These are phyloP conservation scores for Pyrrhosoma nymphula DNA, from an alignment of 2,888 invertebrate genomes.

Conservation along the genomic window DNA sequence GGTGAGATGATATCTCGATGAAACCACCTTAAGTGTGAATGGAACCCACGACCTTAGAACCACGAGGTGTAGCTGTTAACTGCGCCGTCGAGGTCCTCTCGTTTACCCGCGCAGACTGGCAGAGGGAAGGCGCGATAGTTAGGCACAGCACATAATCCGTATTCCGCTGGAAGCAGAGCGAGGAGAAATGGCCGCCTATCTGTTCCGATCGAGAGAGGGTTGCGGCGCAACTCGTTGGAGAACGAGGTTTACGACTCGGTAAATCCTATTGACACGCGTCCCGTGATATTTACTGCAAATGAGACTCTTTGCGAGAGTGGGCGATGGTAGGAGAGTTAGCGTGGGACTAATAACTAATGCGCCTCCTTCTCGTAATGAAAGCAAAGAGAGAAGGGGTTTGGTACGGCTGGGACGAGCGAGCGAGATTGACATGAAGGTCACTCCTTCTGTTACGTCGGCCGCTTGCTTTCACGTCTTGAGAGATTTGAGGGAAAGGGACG, in stretches of 20 bases:
- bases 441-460: background rate
- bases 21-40: background rate
- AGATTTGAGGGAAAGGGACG: too few relatives aligned
- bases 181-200: background rate
- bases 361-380: background rate
- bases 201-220: background rate
- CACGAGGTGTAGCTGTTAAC: too few relatives aligned
- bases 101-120: background rate
- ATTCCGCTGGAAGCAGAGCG: background rate
- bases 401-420: too few relatives aligned
- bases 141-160: background rate
- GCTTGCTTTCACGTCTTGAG: background rate
- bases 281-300: slow-evolving; percentile 24
- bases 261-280: slow-evolving; percentile 28
- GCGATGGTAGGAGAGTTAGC: background rate
- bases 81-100: background rate
- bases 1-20: too few relatives aligned
- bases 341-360: background rate
- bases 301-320: background rate
- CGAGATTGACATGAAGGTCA: background rate
- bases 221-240: background rate
- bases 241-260: slow-evolving; percentile 12
- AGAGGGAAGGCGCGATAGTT: background rate
- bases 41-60: background rate
- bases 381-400: background rate